A percentile compares a stretch with the other conserved stretches of the same genome.
Conservation (phyloP, 2,113 vertebrate genomes). For the Turnix velox region DNA sequence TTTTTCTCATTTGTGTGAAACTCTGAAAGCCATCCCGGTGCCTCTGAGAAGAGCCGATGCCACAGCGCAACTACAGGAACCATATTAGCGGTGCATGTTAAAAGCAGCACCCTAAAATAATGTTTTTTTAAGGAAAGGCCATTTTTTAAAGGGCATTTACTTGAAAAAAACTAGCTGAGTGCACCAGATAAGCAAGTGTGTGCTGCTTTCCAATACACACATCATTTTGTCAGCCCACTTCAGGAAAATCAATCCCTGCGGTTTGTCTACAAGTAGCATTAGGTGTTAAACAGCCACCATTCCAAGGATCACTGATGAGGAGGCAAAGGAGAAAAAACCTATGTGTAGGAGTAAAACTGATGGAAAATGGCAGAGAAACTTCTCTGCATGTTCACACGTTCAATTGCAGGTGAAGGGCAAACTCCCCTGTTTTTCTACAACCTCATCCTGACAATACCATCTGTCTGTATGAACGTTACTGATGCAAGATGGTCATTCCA, state of each 20-base stretch:
- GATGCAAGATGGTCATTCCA: accelerated
- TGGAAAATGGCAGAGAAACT: not conserved
- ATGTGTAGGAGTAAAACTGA: not conserved
- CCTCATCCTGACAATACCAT: not conserved
- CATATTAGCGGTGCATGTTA: not conserved
- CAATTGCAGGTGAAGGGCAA: not conserved
- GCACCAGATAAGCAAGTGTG: not conserved
- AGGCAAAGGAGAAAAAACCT: not conserved
- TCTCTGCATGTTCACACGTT: accelerated
- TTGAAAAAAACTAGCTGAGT: not conserved
- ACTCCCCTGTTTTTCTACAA: accelerated
- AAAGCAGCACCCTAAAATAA: not conserved
- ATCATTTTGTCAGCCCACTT: constrained; percentile 36
- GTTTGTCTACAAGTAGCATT: not conserved
- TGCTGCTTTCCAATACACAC: constrained; percentile 2
- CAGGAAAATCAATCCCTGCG: constrained; percentile 28
- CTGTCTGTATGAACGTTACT: not conserved
- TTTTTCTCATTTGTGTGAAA: not conserved
- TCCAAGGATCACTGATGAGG: not conserved
- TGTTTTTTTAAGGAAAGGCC: not conserved
- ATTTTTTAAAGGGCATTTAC: not conserved
- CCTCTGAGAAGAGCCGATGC: not conserved
- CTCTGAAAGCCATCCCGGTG: not conserved
- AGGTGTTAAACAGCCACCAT: not conserved
- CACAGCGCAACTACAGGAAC: not conserved